Conservation (phyloP, 2,113 vertebrate genomes). For the Bubo scandiacus region DNA sequence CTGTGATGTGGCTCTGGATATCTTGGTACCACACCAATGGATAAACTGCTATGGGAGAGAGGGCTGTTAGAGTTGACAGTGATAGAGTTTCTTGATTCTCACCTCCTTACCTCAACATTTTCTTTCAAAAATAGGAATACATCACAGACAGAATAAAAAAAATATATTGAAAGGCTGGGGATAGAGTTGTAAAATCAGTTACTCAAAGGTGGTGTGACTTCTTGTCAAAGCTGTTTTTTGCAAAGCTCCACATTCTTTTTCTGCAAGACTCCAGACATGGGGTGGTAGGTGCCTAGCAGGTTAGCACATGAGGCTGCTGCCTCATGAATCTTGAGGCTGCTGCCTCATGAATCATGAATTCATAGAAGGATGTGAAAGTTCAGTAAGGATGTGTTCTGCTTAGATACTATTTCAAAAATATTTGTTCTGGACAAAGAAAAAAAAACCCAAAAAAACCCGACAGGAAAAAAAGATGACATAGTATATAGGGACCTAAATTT, state of each 20-base stretch:
- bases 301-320: not conserved
- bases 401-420: not conserved
- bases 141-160: not conserved
- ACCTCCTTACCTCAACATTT: not conserved
- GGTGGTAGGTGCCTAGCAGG: not conserved
- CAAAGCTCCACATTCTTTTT: not conserved
- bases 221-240: not conserved
- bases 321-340: not conserved
- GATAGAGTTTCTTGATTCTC: not conserved
- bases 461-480: not conserved
- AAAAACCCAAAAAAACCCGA: not conserved
- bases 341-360: not conserved
- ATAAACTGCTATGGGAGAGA: not conserved
- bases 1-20: not conserved
- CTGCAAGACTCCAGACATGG: fast-evolving
- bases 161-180: not conserved
- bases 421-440: not conserved
- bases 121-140: not conserved
- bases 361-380: not conserved
- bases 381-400: not conserved
- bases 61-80: not conserved
- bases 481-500: not conserved
- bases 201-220: not conserved
- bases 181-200: not conserved
- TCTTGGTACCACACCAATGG: not conserved